Evolutionary conservation across 2,888 invertebrate genomes (phyloP).

Genomic region (Heliconius erato): DNA sequence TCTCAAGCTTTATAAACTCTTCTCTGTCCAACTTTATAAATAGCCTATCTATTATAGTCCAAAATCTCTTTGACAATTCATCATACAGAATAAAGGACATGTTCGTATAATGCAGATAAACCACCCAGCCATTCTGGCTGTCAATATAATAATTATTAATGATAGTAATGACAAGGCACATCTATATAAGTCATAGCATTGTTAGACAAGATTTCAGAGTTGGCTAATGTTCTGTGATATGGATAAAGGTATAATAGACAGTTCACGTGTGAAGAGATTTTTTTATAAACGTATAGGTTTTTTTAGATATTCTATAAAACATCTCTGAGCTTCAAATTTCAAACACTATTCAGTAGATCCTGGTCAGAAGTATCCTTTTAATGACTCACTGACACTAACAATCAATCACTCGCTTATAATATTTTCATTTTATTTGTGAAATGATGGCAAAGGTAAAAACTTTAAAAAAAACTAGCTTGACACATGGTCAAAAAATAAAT

Average conservation of each 20-base stretch:
- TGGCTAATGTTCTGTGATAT: constrained; percentile 2
- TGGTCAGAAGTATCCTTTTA: too few species aligned
- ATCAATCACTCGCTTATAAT: too few species aligned
- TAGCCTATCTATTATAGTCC: not conserved
- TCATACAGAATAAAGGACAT: not conserved
- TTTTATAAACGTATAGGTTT: not conserved
- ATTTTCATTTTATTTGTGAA: too few species aligned
- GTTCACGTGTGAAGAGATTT: not conserved
- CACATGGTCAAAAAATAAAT: too few species aligned
- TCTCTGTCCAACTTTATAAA: not conserved
- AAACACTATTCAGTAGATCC: too few species aligned
- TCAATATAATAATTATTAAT: constrained; percentile 24
- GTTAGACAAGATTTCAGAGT: constrained; percentile 3
- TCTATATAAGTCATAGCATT: constrained; percentile 10
- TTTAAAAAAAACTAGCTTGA: too few species aligned
- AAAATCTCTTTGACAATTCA: not conserved
- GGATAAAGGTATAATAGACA: not conserved
- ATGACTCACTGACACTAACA: too few species aligned
- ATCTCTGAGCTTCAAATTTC: too few species aligned
- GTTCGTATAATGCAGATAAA: not conserved
- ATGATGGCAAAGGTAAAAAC: too few species aligned
- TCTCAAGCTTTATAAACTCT: not conserved
- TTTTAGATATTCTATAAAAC: too few species aligned
- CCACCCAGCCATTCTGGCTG: constrained; percentile 1
- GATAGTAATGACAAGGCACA: constrained; percentile 6